These are phyloP conservation scores for Eupeodes luniger DNA, from an alignment of 2,888 invertebrate species.

Conservation along the genomic window DNA sequence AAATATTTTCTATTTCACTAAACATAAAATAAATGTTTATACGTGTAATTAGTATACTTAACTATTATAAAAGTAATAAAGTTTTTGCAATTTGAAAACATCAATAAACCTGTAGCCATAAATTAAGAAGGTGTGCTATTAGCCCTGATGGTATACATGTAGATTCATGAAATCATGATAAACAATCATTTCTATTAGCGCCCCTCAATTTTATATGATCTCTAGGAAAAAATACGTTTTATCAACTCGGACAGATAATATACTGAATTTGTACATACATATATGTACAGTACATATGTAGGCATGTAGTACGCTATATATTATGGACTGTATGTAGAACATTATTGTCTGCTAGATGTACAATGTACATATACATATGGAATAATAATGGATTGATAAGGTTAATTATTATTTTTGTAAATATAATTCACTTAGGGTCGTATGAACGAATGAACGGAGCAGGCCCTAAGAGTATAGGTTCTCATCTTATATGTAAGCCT, in stretches of 20 bases:
- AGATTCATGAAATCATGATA: not conserved
- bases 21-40: not conserved
- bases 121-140: slow-evolving; percentile 3
- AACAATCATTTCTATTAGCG: slow-evolving; percentile 4
- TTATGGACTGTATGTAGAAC: not conserved
- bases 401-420: no score
- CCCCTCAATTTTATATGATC: slow-evolving; percentile 13
- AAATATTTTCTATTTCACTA: not conserved
- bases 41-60: not conserved
- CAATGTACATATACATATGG: no score
- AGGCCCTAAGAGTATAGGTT: no score
- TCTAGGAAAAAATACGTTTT: not conserved
- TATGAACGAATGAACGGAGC: no score
- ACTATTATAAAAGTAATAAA: slow-evolving; percentile 3
- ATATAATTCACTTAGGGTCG: no score
- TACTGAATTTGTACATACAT: not conserved
- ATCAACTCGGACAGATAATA: slow-evolving; percentile 9
- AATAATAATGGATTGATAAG: no score
- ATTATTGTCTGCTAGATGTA: no score
- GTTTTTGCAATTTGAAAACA: not conserved
- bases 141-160: not conserved
- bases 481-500: no score
- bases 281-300: no score
- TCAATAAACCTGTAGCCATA: slow-evolving; percentile 2
- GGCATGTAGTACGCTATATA: not conserved